Evolutionary conservation across 2,113 vertebrate genomes (phyloP).

Genomic region (Leucopsar rothschildi): DNA sequence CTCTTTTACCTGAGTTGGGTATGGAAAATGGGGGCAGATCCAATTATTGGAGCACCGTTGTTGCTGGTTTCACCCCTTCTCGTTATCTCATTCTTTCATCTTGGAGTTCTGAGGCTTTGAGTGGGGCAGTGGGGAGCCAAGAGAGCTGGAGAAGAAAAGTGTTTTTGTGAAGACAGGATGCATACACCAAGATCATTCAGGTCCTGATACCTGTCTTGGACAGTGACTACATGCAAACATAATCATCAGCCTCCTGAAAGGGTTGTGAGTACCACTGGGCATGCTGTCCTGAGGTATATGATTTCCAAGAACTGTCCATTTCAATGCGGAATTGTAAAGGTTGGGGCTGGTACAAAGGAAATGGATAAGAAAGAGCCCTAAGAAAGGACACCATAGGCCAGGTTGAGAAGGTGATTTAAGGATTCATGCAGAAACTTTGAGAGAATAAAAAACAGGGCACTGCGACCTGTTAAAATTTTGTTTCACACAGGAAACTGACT

Average conservation of each 20-base stretch:
- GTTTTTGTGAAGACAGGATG: neutral
- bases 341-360: neutral
- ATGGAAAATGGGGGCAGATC: neutral
- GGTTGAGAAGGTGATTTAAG: neutral
- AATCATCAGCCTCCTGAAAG: neutral
- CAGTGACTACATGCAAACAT: neutral
- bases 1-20: neutral
- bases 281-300: neutral
- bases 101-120: neutral
- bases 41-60: neutral
- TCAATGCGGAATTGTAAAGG: neutral
- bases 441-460: neutral
- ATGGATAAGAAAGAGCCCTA: neutral
- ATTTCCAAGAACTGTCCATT: neutral
- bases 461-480: neutral
- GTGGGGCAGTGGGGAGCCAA: neutral
- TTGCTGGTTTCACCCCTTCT: neutral
- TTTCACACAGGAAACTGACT: slow-evolving; percentile 47
- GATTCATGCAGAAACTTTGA: neutral
- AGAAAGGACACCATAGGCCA: neutral
- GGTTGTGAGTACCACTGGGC: neutral
- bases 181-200: neutral
- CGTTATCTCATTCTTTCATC: neutral
- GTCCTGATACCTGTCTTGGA: neutral
- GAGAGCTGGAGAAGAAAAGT: neutral